Conservation (phyloP, 2,113 vertebrate species). For the Cygnus atratus region DNA sequence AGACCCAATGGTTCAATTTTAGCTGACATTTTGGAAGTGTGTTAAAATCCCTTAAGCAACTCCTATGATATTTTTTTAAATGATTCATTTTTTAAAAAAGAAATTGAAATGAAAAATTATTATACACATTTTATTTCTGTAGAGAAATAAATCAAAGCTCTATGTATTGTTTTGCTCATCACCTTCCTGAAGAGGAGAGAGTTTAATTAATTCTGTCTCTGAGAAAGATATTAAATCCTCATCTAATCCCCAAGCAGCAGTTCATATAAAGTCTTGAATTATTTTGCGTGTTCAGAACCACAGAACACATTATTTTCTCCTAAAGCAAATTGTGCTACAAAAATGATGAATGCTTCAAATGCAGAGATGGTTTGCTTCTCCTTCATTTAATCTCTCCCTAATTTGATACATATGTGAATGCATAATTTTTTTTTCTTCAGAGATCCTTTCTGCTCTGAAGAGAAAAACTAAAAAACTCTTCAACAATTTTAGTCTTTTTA, state of each 20-base stretch:
- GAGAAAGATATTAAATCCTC: constrained; percentile 34
- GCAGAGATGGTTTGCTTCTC: background rate
- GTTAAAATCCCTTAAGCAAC: background rate
- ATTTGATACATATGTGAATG: background rate
- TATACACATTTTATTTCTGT: background rate
- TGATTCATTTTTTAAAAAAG: background rate
- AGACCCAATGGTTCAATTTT: background rate
- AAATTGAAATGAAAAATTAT: background rate
- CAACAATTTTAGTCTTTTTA: background rate
- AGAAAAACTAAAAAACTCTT: background rate
- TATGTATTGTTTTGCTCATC: constrained; percentile 5
- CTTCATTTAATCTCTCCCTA: background rate
- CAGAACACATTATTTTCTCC: constrained; percentile 26
- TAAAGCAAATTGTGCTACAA: background rate
- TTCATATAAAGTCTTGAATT: background rate
- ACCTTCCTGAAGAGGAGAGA: background rate
- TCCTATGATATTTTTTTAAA: background rate
- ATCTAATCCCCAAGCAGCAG: constrained; percentile 35
- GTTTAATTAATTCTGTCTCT: constrained; percentile 48
- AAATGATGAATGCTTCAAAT: background rate
- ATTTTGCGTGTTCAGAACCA: constrained; percentile 13
- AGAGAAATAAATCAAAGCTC: constrained; percentile 18
- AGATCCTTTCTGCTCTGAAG: background rate
- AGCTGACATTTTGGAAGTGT: background rate
- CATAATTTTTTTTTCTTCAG: background rate